phyloP scores from a whole-genome alignment of 2,888 invertebrate species.

The Lycaena phlaeas region DNA sequence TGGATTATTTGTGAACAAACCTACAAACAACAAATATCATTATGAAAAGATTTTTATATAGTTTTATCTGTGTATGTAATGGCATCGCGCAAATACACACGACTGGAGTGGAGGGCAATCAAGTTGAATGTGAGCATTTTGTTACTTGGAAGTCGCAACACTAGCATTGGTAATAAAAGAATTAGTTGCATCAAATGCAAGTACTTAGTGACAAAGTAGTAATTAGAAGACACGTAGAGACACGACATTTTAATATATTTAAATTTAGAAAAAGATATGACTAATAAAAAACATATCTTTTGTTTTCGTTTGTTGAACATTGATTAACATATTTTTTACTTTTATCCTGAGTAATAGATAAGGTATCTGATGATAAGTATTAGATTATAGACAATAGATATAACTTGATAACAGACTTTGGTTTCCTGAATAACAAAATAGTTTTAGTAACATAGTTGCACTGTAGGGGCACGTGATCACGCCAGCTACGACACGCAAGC shows the following conservation, averaged over 20 bases:
- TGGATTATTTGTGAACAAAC: too few relatives aligned
- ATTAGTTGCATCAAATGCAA: background rate
- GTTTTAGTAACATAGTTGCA: conserved; percentile 19
- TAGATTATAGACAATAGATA: too few relatives aligned
- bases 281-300: background rate
- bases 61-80: conserved; percentile 18
- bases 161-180: background rate
- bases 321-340: too few relatives aligned
- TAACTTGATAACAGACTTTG: too few relatives aligned
- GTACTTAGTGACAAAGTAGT: background rate
- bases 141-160: background rate
- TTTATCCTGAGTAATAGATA: too few relatives aligned
- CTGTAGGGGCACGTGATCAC: conserved; percentile 20
- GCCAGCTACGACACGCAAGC: conserved; percentile 12
- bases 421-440: too few relatives aligned
- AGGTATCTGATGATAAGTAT: too few relatives aligned
- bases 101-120: conserved; percentile 20
- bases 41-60: conserved; percentile 5
- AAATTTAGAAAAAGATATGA: background rate
- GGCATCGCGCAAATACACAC: conserved; percentile 21
- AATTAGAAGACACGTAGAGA: background rate
- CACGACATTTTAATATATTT: background rate
- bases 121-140: conserved; percentile 19
- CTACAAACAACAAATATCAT: too few relatives aligned
- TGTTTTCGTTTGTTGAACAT: too few relatives aligned